phyloP scores from a whole-genome alignment of 2,888 invertebrate genomes.

The Prenolepis imparis region DNA sequence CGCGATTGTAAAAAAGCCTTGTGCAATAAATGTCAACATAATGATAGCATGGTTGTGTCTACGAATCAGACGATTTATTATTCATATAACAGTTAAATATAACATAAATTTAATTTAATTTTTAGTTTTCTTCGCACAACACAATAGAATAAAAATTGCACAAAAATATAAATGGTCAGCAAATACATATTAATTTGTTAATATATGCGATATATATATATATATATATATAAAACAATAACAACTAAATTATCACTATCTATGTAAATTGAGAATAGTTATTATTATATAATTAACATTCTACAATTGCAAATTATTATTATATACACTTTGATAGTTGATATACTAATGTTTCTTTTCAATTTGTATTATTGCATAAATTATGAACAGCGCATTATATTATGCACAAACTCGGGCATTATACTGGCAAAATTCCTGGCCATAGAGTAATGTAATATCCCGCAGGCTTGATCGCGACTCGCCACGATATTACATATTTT shows the following conservation, averaged over 20 bases:
- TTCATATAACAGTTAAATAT: background rate
- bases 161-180: too few species aligned
- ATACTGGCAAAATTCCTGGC: constrained; percentile 36
- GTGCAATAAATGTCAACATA: background rate
- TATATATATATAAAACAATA: too few species aligned
- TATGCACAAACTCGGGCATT: constrained; percentile 9
- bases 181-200: too few species aligned
- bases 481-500: constrained; percentile 67
- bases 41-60: background rate
- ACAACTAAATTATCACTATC: too few species aligned
- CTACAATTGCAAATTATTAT: background rate
- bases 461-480: constrained; percentile 62
- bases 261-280: too few species aligned
- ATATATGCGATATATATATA: too few species aligned
- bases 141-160: too few species aligned
- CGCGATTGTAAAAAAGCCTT: background rate
- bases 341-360: background rate
- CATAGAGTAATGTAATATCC: constrained; percentile 41
- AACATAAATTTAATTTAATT: too few species aligned
- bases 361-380: background rate
- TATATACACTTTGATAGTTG: background rate
- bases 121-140: too few species aligned
- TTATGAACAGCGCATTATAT: background rate
- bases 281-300: background rate
- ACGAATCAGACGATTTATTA: too few species aligned